phyloP scores from a whole-genome alignment of 1,140 invertebrate species.

The Leguminivora glycinivorella region DNA sequence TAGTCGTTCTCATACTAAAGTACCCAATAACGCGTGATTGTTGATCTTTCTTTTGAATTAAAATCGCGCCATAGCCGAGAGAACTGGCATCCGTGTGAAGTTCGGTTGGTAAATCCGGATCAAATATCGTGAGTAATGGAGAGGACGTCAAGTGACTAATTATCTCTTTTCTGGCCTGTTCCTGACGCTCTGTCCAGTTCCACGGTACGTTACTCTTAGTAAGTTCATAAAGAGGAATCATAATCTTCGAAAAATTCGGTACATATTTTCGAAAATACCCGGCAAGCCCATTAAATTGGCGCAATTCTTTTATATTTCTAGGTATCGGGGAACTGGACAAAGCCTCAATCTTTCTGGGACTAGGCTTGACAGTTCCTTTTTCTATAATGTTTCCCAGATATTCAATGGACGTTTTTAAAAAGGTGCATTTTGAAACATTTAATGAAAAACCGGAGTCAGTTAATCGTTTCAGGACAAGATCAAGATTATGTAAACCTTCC shows the following conservation, averaged over 20 bases:
- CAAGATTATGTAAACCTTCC: conserved; percentile 35
- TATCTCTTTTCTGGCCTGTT: conserved; percentile 21
- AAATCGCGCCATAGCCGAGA: conserved; percentile 23
- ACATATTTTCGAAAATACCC: conserved; percentile 38
- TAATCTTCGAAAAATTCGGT: conserved; percentile 34
- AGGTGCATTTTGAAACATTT: conserved; percentile 36
- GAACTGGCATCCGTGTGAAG: conserved; percentile 25
- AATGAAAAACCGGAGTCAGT: conserved; percentile 35
- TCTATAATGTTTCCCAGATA: conserved; percentile 35
- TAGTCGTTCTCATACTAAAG: background rate
- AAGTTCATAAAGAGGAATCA: conserved; percentile 35
- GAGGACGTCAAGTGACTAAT: conserved; percentile 14
- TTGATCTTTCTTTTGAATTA: conserved; percentile 11
- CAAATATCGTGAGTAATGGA: conserved; percentile 29
- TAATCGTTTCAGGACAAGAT: conserved; percentile 17
- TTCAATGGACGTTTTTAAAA: conserved; percentile 36
- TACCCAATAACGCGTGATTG: conserved; percentile 1
- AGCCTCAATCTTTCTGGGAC: conserved; percentile 35
- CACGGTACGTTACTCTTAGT: conserved; percentile 5
- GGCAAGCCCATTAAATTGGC: conserved; percentile 37
- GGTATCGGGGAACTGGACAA: conserved; percentile 30
- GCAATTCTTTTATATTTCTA: conserved; percentile 32
- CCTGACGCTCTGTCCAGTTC: conserved; percentile 24
- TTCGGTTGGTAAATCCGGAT: background rate
- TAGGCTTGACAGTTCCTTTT: conserved; percentile 38